Percentiles rank a stretch among this genome's conserved stretches.
Conservation (phyloP, 2,797 vertebrate genomes). For the Poliocrania exsul region DNA sequence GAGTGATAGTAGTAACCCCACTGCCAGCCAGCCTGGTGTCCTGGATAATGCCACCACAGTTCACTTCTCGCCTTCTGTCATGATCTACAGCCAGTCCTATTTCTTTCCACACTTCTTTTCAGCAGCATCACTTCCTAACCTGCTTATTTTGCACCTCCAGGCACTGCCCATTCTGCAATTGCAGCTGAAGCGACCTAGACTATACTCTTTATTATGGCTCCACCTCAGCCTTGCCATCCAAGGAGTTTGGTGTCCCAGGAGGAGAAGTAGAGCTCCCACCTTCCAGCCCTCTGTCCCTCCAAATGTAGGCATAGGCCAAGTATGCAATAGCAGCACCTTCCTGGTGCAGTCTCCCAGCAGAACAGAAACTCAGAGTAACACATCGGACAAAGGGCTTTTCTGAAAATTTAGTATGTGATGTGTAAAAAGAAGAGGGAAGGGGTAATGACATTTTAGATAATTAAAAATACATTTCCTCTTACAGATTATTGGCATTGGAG, state of each 20-base stretch:
- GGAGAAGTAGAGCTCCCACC: background rate
- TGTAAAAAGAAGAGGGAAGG: background rate
- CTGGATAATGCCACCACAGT: background rate
- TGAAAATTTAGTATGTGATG: background rate
- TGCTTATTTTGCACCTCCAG: background rate
- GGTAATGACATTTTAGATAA: background rate
- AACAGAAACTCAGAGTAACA: background rate
- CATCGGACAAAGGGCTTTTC: background rate
- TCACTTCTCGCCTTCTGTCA: background rate
- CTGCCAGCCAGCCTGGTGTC: background rate
- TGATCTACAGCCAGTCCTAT: background rate
- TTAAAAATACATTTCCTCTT: background rate
- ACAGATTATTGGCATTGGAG: background rate
- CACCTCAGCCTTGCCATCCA: background rate
- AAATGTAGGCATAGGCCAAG: background rate
- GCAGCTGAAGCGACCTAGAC: background rate
- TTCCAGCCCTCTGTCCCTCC: background rate
- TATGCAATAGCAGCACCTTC: background rate
- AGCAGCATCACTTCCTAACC: background rate
- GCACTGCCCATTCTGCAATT: background rate
- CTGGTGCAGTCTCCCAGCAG: background rate
- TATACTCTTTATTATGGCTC: background rate
- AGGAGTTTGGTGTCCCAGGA: background rate
- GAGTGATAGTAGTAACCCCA: background rate
- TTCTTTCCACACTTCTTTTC: background rate